phyloP scores from a whole-genome alignment of 2,888 invertebrate genomes.

The Epinotia nisella region DNA sequence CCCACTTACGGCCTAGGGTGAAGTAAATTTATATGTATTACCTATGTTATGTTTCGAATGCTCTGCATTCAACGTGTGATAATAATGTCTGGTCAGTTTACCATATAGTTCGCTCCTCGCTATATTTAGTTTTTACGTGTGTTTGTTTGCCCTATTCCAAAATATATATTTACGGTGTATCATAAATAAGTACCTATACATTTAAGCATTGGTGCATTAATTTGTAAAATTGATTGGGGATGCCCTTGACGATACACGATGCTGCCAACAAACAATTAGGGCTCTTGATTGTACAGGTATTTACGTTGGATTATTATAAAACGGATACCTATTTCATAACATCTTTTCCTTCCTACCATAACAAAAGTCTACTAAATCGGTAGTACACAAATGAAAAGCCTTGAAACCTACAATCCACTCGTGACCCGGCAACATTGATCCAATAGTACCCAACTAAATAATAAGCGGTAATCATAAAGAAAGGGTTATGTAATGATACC shows the following conservation, averaged over 20 bases:
- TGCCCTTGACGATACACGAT: constrained; percentile 5
- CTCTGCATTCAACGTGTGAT: background rate
- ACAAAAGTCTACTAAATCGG: constrained; percentile 7
- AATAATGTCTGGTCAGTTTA: no score
- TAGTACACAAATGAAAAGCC: constrained; percentile 26
- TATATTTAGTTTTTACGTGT: no score
- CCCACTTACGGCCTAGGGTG: no score
- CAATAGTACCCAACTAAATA: constrained; percentile 51
- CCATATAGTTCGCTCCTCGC: no score
- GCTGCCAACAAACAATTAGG: background rate
- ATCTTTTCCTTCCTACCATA: background rate
- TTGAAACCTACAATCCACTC: constrained; percentile 47
- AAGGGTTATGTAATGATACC: constrained; percentile 70
- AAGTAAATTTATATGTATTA: no score
- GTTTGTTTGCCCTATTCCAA: no score
- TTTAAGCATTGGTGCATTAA: no score
- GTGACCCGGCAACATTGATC: constrained; percentile 60
- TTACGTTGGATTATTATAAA: background rate
- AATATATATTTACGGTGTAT: no score
- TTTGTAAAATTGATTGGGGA: background rate
- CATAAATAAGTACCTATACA: no score
- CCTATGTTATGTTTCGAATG: no score
- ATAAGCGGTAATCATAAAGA: constrained; percentile 58
- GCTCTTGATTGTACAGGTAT: background rate
- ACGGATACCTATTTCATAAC: constrained; percentile 3